Conservation (phyloP, 1,140 invertebrate genomes). For the Tribolium castaneum region DNA sequence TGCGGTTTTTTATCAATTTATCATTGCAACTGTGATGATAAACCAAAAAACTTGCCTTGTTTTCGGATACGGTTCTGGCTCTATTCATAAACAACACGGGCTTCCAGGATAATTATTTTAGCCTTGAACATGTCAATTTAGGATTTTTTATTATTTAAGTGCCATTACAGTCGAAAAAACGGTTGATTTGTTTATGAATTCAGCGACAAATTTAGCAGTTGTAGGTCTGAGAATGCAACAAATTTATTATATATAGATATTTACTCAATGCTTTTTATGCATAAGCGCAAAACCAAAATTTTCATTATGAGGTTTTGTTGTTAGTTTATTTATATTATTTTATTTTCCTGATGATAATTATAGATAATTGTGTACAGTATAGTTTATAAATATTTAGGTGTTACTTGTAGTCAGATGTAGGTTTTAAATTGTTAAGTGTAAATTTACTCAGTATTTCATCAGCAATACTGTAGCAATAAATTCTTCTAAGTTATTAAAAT, state of each 20-base stretch:
- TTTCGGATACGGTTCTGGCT: conserved; percentile 20
- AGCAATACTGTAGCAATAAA: conserved; percentile 52
- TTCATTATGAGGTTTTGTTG: conserved; percentile 37
- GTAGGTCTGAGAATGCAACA: conserved; percentile 4
- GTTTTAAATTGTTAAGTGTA: conserved; percentile 26
- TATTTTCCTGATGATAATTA: conserved; percentile 49
- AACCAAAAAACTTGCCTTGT: conserved; percentile 29
- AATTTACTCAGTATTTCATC: conserved; percentile 50
- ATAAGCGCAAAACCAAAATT: conserved; percentile 10
- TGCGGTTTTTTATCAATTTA: conserved; percentile 26
- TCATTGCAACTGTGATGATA: conserved; percentile 22
- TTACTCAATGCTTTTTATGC: conserved; percentile 34
- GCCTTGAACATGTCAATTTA: conserved; percentile 29
- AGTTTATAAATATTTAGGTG: conserved; percentile 33
- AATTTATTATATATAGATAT: conserved; percentile 27
- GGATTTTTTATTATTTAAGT: conserved; percentile 14
- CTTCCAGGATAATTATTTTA: conserved; percentile 17
- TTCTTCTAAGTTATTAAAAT: conserved; percentile 45
- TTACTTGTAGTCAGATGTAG: conserved; percentile 18
- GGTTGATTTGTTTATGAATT: conserved; percentile 26
- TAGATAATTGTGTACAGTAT: conserved; percentile 49
- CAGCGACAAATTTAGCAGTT: conserved; percentile 12
- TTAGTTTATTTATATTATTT: conserved; percentile 48
- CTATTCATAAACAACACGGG: conserved; percentile 24
- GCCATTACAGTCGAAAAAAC: conserved; percentile 17